These are phyloP conservation scores for Rhagonycha lutea DNA, from an alignment of 2,888 invertebrate genomes.

Conservation along the genomic window DNA sequence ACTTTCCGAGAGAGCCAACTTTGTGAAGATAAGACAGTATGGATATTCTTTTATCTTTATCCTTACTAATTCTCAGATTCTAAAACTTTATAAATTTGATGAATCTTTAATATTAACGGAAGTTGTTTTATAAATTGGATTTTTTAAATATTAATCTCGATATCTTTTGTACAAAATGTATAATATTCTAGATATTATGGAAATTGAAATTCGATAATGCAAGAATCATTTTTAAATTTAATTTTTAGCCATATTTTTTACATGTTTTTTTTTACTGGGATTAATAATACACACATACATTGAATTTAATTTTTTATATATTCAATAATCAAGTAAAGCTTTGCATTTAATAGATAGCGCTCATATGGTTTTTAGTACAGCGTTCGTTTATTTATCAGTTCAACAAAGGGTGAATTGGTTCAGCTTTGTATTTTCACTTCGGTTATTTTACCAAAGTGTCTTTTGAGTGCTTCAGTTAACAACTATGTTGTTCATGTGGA, in stretches of 20 bases:
- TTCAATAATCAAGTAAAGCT: conserved; percentile 11
- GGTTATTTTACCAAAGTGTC: conserved; percentile 16
- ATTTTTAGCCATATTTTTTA: not conserved
- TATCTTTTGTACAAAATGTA: not conserved
- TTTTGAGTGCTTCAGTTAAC: conserved; percentile 11
- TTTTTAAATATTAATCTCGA: conserved; percentile 5
- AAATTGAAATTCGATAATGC: conserved; percentile 27
- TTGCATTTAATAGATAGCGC: conserved; percentile 13
- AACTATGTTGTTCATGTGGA: conserved; percentile 3
- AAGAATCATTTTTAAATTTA: conserved; percentile 18
- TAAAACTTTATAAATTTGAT: conserved; percentile 25
- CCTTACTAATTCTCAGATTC: conserved; percentile 20
- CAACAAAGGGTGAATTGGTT: conserved; percentile 27
- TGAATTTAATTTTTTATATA: not conserved
- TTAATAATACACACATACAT: not conserved
- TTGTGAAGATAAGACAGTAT: conserved; percentile 28
- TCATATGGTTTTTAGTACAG: conserved; percentile 7
- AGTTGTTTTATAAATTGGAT: conserved; percentile 30
- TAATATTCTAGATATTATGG: not conserved
- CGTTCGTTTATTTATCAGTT: conserved; percentile 16
- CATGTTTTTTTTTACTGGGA: not conserved
- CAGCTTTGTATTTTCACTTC: conserved; percentile 26
- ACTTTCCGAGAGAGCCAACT: conserved; percentile 42
- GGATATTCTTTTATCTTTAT: conserved; percentile 28
- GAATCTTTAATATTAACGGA: conserved; percentile 32